Base-by-base conservation (phyloP, 2,113 vertebrate genomes). In the Amphiprion percula region DNA sequence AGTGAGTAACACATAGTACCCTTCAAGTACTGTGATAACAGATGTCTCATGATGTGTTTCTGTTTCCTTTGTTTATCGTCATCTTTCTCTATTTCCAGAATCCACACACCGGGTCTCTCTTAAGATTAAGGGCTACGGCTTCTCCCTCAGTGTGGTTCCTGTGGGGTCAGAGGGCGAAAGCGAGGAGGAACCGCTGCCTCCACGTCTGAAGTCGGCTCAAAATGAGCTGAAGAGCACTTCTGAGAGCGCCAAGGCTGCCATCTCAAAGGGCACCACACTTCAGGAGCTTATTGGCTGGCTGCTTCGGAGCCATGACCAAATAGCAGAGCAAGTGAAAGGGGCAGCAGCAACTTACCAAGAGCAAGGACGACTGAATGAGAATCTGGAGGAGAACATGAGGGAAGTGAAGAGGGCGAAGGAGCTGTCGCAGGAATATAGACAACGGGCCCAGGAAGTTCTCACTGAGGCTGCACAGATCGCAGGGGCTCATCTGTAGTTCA, bases 121-220 rank as follows among this genome's bases (percentile, higher is more conserved):
- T 41, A 81, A 80, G 23, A 50, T 94, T 69, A 90, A 94, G 55
- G 88, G 92, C 71, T 95, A 89, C 26, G 90, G 92, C 14, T 96
- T 96, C 90, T 88, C 74, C 0, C 91, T 96, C 10, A 79, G 8
- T 9, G 52, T 84, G 46, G 81, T 94, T 49, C 85, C 82, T 21
- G 37, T 87, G 65, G 76, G 50, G 4, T 79, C 90, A 66, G 49
- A 73, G 0, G 56, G 85, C 5, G 23, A 86, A 0, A 4, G 9
- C 14, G 56, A 87, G 10, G 71, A 69, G 4, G 23, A 70, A 11
- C 59, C 47, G 0, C 33, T 92, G 19, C 91, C 95, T 65, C 79
- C 64, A 9, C 73, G 58, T 33, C 79, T 95, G 72, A 87, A 77
- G 83, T 44, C 55, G 64, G 90, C 85, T 65, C 89, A 90, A 87